A percentile compares a stretch with the other conserved stretches of the same genome.
Evolutionary conservation across 2,888 invertebrate species (phyloP).

Genomic region (Thera obeliscata): DNA sequence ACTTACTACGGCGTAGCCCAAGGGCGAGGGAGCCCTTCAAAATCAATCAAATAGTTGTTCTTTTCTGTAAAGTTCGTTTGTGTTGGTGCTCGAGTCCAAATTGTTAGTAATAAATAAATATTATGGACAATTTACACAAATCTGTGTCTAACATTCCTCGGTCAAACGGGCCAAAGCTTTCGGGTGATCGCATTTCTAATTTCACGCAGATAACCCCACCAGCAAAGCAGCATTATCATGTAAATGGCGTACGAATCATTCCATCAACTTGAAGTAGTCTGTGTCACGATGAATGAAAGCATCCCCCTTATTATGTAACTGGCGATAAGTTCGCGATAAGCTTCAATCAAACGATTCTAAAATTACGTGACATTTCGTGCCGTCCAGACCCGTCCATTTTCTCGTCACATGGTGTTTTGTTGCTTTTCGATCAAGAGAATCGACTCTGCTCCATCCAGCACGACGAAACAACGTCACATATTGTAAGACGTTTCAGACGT

Average conservation of each 20-base stretch:
- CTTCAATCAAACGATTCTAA: background rate
- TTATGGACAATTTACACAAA: background rate
- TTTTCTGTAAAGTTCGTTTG: background rate
- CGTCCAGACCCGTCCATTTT: too few species aligned
- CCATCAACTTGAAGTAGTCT: slow-evolving; percentile 24
- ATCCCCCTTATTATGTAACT: background rate
- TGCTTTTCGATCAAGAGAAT: too few species aligned
- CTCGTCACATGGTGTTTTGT: too few species aligned
- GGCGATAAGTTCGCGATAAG: background rate
- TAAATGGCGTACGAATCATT: slow-evolving; percentile 21
- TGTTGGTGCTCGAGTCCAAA: background rate
- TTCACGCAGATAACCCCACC: slow-evolving; percentile 21
- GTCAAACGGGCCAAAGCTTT: background rate
- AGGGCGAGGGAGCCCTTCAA: slow-evolving; percentile 15
- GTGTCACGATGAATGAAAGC: slow-evolving; percentile 20
- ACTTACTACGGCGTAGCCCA: slow-evolving; percentile 27
- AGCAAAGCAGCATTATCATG: slow-evolving; percentile 22
- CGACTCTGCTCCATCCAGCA: too few species aligned
- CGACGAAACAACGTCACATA: too few species aligned
- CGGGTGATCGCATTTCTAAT: slow-evolving; percentile 24
- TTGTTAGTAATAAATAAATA: background rate
- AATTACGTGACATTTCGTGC: too few species aligned
- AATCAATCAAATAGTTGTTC: background rate
- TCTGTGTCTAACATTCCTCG: background rate
- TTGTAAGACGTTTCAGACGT: too few species aligned